Evolutionary conservation across 2,113 vertebrate genomes (phyloP).

Genomic region (Sinocyclocheilus anshuiensis): DNA sequence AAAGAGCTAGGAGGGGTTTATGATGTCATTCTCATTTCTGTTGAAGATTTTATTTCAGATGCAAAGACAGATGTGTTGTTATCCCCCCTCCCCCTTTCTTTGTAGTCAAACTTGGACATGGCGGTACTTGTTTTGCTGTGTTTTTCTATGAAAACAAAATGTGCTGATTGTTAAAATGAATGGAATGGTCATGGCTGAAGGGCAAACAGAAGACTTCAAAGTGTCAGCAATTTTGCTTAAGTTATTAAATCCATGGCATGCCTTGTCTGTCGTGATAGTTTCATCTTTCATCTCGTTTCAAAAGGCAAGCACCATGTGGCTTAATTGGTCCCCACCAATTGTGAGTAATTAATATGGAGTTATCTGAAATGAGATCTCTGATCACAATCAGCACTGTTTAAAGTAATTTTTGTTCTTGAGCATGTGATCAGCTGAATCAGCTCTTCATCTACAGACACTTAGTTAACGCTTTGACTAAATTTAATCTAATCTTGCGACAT

Average conservation of each 20-base stretch:
- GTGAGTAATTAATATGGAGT: not conserved
- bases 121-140: conserved; percentile 9
- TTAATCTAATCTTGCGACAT: not conserved
- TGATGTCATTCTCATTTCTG: not conserved
- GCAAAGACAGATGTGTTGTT: not conserved
- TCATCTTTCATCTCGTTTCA: not conserved
- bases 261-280: conserved; percentile 2
- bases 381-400: not conserved
- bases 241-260: conserved; percentile 21
- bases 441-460: not conserved
- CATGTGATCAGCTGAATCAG: not conserved
- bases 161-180: conserved; percentile 14
- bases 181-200: conserved; percentile 30
- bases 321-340: not conserved
- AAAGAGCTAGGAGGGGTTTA: not conserved
- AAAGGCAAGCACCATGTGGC: not conserved
- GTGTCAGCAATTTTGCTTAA: not conserved
- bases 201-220: conserved; percentile 27
- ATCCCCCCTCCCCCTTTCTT: not conserved
- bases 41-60: not conserved
- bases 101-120: not conserved
- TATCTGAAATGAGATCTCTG: conserved; percentile 26
- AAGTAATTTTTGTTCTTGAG: not conserved
- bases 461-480: not conserved
- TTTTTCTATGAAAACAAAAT: conserved; percentile 6